Base-by-base conservation (phyloP, 2,888 invertebrate genomes). In the Deilephila elpenor region DNA sequence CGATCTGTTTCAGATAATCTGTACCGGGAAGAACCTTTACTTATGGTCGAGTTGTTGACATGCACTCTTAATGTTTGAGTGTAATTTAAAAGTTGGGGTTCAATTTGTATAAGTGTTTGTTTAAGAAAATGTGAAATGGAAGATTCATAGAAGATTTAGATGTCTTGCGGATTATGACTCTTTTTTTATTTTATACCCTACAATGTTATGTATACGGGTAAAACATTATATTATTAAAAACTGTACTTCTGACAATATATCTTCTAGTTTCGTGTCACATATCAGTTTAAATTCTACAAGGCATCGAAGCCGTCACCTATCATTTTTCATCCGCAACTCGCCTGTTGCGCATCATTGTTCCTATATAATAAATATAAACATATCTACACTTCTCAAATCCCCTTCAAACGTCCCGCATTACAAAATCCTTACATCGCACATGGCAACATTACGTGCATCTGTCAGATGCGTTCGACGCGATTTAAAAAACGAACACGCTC, bases 401-500 rank as follows among this genome's bases (percentile, higher is more conserved):
- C 56, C 53, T 25, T 56, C 70, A 71, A 67, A 67, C 44, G 44
- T 44, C 44, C 81, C 75, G 80, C 88, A 88, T 84, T 87, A 81
- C 80, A 82, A 81, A 87, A 87, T 84, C 87, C 86, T 82, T 83
- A 82, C 80, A 85, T 83, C 82, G 88, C 93, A 93, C 92, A 93
- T 93, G 93, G 93, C 89, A 92, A 91, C 92, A 90, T 87, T 89
- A 87, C 89, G 84, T 90, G 88, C 93, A 93, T 92, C 93, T 93
- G 93, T 92, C 93, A 91, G 89, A 79, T 86, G 86, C 86, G 87
- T 88, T 88, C 86, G 89, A 87, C 86, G 88, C 88, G 90, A 89
- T 91, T 90, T 86, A 89, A 92, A 93, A 93, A 92, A 93, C 81
- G 89, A 92, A 91, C 88, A 86, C 81, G 79, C 82, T 84, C 82